Evolutionary conservation across 2,113 vertebrate species (phyloP), one percentile per base, ranked within the genome.

Genomic region (Sceloporus tristichus): DNA sequence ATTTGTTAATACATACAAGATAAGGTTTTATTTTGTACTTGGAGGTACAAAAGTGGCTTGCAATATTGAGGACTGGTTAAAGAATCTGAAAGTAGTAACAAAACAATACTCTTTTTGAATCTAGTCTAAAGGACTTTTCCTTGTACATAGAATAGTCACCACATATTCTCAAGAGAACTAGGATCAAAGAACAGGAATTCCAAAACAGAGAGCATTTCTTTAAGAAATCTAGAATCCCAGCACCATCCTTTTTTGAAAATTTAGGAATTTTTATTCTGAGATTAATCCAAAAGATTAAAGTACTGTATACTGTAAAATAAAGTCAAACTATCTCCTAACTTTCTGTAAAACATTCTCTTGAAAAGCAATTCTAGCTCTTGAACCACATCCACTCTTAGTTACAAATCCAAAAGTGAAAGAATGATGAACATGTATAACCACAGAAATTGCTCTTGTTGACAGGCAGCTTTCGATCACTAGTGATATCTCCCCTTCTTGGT

Each of bases 1-100:
- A 83, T 73, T 10, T 73, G 87, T 19, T 81, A 76, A 88, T 90
- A 87, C 65, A 82, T 5, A 91, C 90, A 94, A 82, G 48, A 90
- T 34, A 48, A 71, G 53, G 1, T 4, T 86, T 86, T 70, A 48
- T 73, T 59, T 38, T 84, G 48, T 5, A 0, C 40, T 25, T 65
- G 8, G 71, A 56, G 9, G 73, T 13, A 18, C 62, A 66, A 21
- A 53, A 10, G 10, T 73, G 53, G 21, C 42, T 88, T 83, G 76
- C 73, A 66, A 27, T 38, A 38, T 62, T 75, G 4, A 16, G 40
- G 62, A 65, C 18, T 10, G 76, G 42, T 66, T n/a, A 42, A 68
- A 29, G 29, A 82, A 53, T 62, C 29, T 66, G 56, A 40, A 77
- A 82, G 73, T 18, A 25, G 48, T 53, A 83, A 83, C 53, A 87